These are phyloP conservation scores for Perca fluviatilis DNA, from an alignment of 2,113 vertebrate species.

Conservation along the genomic window DNA sequence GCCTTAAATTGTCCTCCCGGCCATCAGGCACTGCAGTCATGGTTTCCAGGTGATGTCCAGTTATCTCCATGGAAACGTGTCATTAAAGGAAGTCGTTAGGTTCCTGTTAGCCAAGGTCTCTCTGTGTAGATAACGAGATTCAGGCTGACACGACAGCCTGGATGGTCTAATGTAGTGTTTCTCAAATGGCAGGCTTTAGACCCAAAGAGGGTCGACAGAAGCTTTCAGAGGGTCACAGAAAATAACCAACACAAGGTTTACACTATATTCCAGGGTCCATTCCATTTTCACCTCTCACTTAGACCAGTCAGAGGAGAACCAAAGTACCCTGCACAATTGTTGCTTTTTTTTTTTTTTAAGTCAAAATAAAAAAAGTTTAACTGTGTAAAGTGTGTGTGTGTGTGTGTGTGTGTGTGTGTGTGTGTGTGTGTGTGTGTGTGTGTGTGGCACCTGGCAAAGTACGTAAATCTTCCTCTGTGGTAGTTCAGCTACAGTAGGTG, in stretches of 20 bases:
- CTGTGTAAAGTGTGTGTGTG: background rate
- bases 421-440: no score
- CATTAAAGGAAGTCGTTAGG: constrained; percentile 83
- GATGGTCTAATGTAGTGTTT: constrained; percentile 55
- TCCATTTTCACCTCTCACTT: background rate
- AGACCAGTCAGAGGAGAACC: background rate
- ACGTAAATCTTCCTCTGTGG: no score
- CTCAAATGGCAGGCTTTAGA: constrained; percentile 42
- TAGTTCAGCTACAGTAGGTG: no score
- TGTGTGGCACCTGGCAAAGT: no score
- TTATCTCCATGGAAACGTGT: constrained; percentile 92
- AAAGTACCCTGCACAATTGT: background rate
- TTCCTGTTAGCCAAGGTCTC: constrained; percentile 89
- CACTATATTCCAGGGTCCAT: background rate
- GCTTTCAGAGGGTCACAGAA: constrained; percentile 39
- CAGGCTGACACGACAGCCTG: constrained; percentile 79
- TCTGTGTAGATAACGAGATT: constrained; percentile 95
- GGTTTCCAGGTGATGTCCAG: constrained; percentile 86
- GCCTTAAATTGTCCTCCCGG: constrained; percentile 62
- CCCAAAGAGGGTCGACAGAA: constrained; percentile 30
- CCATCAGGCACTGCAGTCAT: constrained; percentile 82
- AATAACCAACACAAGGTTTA: constrained; percentile 1
- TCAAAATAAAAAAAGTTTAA: background rate
- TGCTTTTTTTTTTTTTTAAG: background rate
- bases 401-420: background rate